Conservation (phyloP, 2,888 invertebrate genomes). For the Myathropa florea region DNA sequence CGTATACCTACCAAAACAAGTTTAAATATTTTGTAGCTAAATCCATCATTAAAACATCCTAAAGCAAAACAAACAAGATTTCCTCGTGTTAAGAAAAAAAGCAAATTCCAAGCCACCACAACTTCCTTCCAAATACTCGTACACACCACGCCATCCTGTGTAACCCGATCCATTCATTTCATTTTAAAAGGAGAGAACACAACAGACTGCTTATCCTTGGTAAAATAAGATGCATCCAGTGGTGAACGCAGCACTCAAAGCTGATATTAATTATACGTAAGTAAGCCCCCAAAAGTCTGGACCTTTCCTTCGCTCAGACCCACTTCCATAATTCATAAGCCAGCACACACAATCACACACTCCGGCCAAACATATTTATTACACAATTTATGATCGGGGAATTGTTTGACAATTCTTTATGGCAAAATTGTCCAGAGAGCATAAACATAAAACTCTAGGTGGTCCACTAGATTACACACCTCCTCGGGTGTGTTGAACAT, state of each 20-base stretch:
- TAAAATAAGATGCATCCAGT: conserved; percentile 69
- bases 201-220: conserved; percentile 36
- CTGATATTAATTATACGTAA: conserved; percentile 72
- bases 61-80: background rate
- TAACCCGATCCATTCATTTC: conserved; percentile 63
- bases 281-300: conserved; percentile 71
- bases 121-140: background rate
- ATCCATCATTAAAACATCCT: conserved; percentile 5
- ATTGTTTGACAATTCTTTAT: conserved; percentile 74
- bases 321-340: conserved; percentile 56
- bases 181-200: conserved; percentile 28
- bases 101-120: background rate
- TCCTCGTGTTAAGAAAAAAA: background rate
- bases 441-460: conserved; percentile 74
- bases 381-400: conserved; percentile 72
- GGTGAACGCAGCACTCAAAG: conserved; percentile 67
- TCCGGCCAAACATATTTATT: conserved; percentile 71
- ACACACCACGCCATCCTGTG: conserved; percentile 39
- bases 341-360: conserved; percentile 36
- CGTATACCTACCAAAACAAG: too few species aligned
- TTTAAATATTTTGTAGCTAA: background rate
- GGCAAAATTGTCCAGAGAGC: conserved; percentile 72
- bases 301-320: conserved; percentile 38
- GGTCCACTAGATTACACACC: conserved; percentile 72
- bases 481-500: conserved; percentile 68